Conservation (phyloP, 2,888 invertebrate species). For the Stenodera caucasica region DNA sequence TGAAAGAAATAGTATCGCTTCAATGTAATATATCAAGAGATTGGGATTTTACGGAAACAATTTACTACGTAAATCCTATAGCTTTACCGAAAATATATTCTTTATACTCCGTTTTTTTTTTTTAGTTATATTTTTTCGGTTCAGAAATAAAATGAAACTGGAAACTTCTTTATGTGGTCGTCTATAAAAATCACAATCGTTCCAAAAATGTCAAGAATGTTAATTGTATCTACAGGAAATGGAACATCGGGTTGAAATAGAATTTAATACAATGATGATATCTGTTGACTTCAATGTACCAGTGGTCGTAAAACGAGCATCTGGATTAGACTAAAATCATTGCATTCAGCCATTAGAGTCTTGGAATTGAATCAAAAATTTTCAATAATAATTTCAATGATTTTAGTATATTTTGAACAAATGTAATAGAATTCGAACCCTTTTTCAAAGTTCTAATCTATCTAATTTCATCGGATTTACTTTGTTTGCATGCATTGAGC, state of each 20-base stretch:
- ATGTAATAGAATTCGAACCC: too few species aligned
- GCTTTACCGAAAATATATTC: neutral
- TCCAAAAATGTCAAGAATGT: neutral
- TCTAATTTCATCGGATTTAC: too few species aligned
- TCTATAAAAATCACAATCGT: neutral
- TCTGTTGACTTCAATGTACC: too few species aligned
- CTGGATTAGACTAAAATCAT: too few species aligned
- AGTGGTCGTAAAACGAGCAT: too few species aligned
- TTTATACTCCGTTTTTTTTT: neutral
- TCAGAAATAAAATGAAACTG: neutral
- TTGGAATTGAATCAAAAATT: too few species aligned
- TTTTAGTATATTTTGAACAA: too few species aligned
- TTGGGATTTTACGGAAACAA: conserved; percentile 1
- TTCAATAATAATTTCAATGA: too few species aligned
- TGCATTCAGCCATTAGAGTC: too few species aligned
- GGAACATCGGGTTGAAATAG: neutral
- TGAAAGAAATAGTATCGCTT: neutral
- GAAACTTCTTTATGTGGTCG: neutral
- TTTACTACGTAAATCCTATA: conserved; percentile 3
- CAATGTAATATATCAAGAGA: conserved; percentile 5
- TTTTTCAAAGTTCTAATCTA: too few species aligned
- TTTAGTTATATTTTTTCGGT: neutral
- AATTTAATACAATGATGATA: neutral
- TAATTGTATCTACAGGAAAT: neutral
- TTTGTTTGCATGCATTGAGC: neutral